Evolutionary conservation across 2,888 invertebrate species (phyloP), one percentile per base, ranked within the genome.

Genomic region (Julus scandinavius): DNA sequence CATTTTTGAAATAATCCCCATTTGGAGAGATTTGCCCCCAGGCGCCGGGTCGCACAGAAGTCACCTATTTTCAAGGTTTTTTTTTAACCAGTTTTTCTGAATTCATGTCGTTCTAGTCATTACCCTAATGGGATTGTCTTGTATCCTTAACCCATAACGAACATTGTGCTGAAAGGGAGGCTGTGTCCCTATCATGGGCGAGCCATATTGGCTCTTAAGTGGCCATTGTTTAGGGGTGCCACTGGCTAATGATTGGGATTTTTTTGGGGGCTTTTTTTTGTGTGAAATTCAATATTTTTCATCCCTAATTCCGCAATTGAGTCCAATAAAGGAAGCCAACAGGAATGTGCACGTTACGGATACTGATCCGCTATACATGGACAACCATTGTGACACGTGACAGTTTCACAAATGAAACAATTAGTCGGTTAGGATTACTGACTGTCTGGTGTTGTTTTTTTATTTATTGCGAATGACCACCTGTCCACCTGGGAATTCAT

Each of bases 91-190:
- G 72, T 72, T 72, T 54, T 72, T 72, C 9, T 72, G 72, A 29
- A 72, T 72, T 72, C 72, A 72, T 72, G 72, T 72, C n/a, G 72
- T 72, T 72, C 29, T 72, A 72, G 72, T 72, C 72, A 72, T 72
- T 72, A 72, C 72, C 72, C 72, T 72, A 72, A 72, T 72, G 72
- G 72, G 72, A 72, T 72, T 72, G 72, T 72, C 72, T 72, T 72
- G 72, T 72, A 29, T 72, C 72, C 72, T 72, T 72, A 72, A 29
- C 29, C 72, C 72, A 72, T 72, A 72, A 72, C 72, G 72, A 72
- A 72, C 72, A 29, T 29, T 72, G 72, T 20, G 29, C 9, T 72
- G 72, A 72, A 72, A 72, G 72, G 72, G 72, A 72, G 72, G 29
- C 29, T 11, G n/a, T 29, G 29, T 72, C 72, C 72, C 72, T 72